phyloP scores from a whole-genome alignment of 2,797 vertebrate species.

The Lithobates sylvaticus region DNA sequence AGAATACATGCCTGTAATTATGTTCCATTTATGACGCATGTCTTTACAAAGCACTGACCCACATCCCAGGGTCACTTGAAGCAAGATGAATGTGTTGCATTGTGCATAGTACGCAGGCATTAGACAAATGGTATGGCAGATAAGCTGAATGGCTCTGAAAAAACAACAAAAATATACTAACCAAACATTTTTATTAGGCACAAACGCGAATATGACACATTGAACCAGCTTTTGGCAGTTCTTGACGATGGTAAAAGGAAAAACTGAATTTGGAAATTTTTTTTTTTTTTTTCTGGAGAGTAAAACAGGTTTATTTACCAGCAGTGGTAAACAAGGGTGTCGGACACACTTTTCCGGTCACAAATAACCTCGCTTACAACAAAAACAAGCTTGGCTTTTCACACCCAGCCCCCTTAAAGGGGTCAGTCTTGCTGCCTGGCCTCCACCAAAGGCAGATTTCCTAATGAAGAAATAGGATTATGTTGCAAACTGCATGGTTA shows the following conservation, averaged over 20 bases:
- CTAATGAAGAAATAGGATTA: background rate
- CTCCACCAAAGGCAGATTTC: background rate
- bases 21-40: slow-evolving; percentile 59
- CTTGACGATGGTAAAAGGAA: background rate
- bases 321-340: background rate
- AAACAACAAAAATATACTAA: slow-evolving; percentile 15
- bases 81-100: slow-evolving; percentile 51
- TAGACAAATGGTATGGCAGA: slow-evolving; percentile 25
- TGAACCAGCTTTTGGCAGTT: background rate
- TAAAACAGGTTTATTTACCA: slow-evolving; percentile 5
- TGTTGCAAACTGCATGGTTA: background rate
- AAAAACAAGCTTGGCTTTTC: slow-evolving; percentile 19
- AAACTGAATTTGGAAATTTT: background rate
- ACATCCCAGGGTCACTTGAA: slow-evolving; percentile 52
- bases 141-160: background rate
- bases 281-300: background rate
- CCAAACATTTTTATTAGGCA: slow-evolving; percentile 15
- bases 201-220: background rate
- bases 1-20: slow-evolving; percentile 55
- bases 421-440: background rate
- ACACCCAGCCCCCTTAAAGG: slow-evolving; percentile 30
- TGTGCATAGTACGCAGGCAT: slow-evolving; percentile 30
- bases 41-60: slow-evolving; percentile 57
- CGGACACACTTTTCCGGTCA: background rate
- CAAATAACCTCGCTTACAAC: slow-evolving; percentile 22